Percentiles rank a stretch among this genome's conserved stretches.
Evolutionary conservation across 1,140 invertebrate species (phyloP).

Genomic region (Sweltsa coloradensis): DNA sequence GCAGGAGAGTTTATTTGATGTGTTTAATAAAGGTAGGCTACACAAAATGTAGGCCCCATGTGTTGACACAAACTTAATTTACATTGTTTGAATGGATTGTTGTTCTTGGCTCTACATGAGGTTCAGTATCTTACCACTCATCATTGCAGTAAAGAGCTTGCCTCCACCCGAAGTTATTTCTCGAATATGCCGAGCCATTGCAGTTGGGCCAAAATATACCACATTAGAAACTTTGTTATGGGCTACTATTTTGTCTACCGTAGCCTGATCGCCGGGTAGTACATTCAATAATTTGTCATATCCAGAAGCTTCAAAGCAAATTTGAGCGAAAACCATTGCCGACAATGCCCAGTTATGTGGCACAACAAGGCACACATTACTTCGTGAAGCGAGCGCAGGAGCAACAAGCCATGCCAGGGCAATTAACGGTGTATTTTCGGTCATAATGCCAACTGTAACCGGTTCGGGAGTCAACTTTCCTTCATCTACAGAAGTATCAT

Average conservation of each 20-base stretch:
- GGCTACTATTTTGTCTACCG: constrained; percentile 31
- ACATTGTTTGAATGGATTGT: too few species aligned
- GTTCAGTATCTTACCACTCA: too few species aligned
- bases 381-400: constrained; percentile 21
- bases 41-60: too few species aligned
- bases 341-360: constrained; percentile 14
- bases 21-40: too few species aligned
- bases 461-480: too few species aligned
- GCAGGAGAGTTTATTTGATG: too few species aligned
- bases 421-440: too few species aligned
- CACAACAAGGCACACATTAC: constrained; percentile 19
- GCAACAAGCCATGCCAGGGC: constrained; percentile 21
- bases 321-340: constrained; percentile 17
- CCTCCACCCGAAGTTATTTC: constrained; percentile 29
- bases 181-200: constrained; percentile 26
- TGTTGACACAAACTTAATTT: too few species aligned
- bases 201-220: constrained; percentile 28
- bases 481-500: too few species aligned
- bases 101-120: too few species aligned
- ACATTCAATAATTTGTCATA: constrained; percentile 17
- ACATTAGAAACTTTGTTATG: constrained; percentile 32
- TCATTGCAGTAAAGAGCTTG: constrained; percentile 33
- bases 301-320: constrained; percentile 23
- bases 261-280: constrained; percentile 34
- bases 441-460: too few species aligned